These are phyloP conservation scores for Acrobasis repandana DNA, from an alignment of 2,888 invertebrate species.

Conservation along the genomic window DNA sequence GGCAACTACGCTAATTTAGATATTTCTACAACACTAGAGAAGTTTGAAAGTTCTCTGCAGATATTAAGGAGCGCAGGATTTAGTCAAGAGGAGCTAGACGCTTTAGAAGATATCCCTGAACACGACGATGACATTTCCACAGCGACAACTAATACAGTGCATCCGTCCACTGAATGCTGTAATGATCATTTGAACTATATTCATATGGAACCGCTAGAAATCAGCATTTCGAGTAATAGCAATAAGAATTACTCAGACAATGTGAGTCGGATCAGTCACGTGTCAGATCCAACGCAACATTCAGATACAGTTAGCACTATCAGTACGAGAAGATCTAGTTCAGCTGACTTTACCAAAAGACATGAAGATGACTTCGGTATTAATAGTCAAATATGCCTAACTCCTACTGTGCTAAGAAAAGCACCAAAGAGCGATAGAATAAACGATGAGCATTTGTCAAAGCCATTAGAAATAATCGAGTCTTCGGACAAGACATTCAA, in stretches of 20 bases:
- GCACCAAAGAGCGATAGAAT: conserved; percentile 65
- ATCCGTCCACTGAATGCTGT: conserved; percentile 63
- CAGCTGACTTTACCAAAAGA: conserved; percentile 84
- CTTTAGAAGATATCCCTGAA: conserved; percentile 73
- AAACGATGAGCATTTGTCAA: conserved; percentile 56
- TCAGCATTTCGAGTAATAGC: conserved; percentile 64
- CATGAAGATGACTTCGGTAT: conserved; percentile 73
- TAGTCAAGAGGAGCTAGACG: conserved; percentile 81
- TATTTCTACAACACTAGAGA: conserved; percentile 88
- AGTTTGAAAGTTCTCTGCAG: conserved; percentile 90
- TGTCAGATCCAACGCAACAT: conserved; percentile 72
- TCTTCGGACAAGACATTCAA: conserved; percentile 65
- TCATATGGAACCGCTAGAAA: conserved; percentile 70
- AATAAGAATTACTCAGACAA: conserved; percentile 77
- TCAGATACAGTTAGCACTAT: conserved; percentile 71
- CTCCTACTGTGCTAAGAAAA: conserved; percentile 70
- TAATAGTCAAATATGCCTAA: conserved; percentile 65
- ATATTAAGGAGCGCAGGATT: conserved; percentile 84
- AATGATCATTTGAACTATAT: conserved; percentile 68
- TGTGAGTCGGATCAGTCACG: conserved; percentile 80
- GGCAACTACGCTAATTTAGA: conserved; percentile 89
- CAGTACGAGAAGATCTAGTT: conserved; percentile 82
- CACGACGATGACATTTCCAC: conserved; percentile 73
- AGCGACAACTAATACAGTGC: conserved; percentile 66
- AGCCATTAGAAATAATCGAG: conserved; percentile 47